Conservation (phyloP, 2,888 invertebrate genomes). For the Ellobium chinense region DNA sequence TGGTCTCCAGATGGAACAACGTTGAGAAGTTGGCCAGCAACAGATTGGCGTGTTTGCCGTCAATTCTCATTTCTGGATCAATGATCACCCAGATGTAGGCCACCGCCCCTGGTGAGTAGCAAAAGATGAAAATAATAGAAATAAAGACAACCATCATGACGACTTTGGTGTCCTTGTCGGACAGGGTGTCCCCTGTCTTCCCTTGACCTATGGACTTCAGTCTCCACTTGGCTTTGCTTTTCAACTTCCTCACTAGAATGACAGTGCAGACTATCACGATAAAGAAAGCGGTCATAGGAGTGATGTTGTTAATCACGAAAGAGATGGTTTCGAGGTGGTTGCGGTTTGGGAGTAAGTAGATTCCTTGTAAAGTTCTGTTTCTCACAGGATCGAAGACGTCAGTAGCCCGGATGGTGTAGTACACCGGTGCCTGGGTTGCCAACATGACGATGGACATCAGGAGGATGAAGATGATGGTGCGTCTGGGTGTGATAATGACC, state of each 20-base stretch:
- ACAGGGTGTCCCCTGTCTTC: background rate
- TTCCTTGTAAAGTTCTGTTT: conserved; percentile 21
- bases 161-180: background rate
- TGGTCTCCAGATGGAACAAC: conserved; percentile 11
- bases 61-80: conserved; percentile 16
- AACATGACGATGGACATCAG: conserved; percentile 2
- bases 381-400: background rate
- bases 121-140: conserved; percentile 26
- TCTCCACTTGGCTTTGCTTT: background rate
- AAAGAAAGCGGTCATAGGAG: conserved; percentile 11
- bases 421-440: conserved; percentile 16
- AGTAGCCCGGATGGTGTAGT: background rate
- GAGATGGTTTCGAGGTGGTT: conserved; percentile 11
- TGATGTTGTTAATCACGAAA: background rate
- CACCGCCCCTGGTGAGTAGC: conserved; percentile 19
- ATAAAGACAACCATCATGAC: conserved; percentile 28
- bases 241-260: background rate
- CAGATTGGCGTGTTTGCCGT: conserved; percentile 3
- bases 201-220: background rate
- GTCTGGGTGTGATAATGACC: conserved; percentile 13
- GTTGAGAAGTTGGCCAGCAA: background rate
- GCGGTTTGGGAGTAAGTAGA: background rate
- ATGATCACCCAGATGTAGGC: conserved; percentile 28
- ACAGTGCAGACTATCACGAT: background rate
- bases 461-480: conserved; percentile 14